Evolutionary conservation across 92 coral and sea anemone genomes (phyloP), one percentile per base, ranked within the genome.

Genomic region (Pocillopora grandis): DNA sequence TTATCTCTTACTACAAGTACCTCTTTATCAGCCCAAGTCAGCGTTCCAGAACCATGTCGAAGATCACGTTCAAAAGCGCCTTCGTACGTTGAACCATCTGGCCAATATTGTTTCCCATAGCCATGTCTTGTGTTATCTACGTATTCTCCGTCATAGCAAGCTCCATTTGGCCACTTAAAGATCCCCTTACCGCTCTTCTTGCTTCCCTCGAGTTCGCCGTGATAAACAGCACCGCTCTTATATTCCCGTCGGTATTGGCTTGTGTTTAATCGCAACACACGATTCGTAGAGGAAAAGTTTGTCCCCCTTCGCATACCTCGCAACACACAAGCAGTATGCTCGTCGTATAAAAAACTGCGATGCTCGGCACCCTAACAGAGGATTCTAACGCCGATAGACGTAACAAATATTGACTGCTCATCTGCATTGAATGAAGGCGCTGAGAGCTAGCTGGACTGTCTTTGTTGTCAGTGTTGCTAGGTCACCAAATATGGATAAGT

Each of bases 131-230:
- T 89, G 77, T 97, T 94, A 71, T 94, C 98, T 14, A 94, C 89
- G 78, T 94, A 97, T 81, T 94, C 94, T 16, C 99, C 99, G 58
- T 94, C 92, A 71, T 97, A 97, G 76, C 98, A 92, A 56, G 98
- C 94, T 62, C 99, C 99, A 76, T 91, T 97, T 12, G 99, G 98
- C 99, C 99, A 97, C 83, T 89, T 90, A 78, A 97, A 97, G 68
- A 94, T 76, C 1, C 99, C 99, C 68, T 80, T 84, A 0, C 98
- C 98, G 31, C 91, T 92, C 66, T 93, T 93, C 87, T 97, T 97
- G 27, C 87, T 89, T 13, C 95, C 98, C 20, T 92, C 95, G 5
- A 92, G 87, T 79, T 90, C 94, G 15, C 98, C 98, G 65, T 92
- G 93, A 76, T 94, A 92, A 31, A 92, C 93, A 5, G 98, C 98